phyloP scores from a whole-genome alignment of 2,888 invertebrate species.

The Tenodera sinensis region DNA sequence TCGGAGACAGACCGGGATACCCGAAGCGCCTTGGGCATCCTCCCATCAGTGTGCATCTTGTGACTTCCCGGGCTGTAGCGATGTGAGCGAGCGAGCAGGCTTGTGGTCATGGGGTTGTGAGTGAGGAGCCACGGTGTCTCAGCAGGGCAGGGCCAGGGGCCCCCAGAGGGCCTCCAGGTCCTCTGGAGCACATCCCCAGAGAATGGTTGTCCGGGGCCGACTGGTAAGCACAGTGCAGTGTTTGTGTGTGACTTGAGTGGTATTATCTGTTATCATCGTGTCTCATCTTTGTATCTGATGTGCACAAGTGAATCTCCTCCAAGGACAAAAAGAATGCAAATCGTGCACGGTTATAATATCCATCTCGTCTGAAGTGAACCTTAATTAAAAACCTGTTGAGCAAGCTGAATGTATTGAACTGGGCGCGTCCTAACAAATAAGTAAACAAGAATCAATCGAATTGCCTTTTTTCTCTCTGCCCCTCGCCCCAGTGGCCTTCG shows the following conservation, averaged over 20 bases:
- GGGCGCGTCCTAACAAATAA: neutral
- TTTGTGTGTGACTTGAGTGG: too few relatives aligned
- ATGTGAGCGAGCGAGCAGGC: neutral
- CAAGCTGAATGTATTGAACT: neutral
- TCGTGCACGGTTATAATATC: neutral
- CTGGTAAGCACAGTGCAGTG: slow-evolving; percentile 19
- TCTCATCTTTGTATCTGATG: too few relatives aligned
- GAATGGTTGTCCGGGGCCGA: slow-evolving; percentile 32
- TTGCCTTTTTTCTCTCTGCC: neutral
- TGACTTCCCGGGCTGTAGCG: neutral
- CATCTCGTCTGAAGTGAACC: neutral
- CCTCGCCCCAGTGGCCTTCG: neutral
- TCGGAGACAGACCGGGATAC: neutral
- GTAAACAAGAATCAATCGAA: neutral
- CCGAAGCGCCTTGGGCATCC: neutral
- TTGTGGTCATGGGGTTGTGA: slow-evolving; percentile 19
- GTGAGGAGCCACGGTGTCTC: slow-evolving; percentile 28
- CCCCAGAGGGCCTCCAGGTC: slow-evolving; percentile 26
- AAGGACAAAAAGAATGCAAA: too few relatives aligned
- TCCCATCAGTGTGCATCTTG: neutral
- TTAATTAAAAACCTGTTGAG: neutral
- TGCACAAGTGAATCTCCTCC: too few relatives aligned
- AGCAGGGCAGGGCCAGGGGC: slow-evolving; percentile 29
- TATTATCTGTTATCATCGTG: too few relatives aligned
- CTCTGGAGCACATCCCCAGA: slow-evolving; percentile 23